A percentile compares a stretch with the other conserved stretches of the same genome.
Evolutionary conservation across 2,113 vertebrate species (phyloP).

Genomic region (Callorhinus ursinus): DNA sequence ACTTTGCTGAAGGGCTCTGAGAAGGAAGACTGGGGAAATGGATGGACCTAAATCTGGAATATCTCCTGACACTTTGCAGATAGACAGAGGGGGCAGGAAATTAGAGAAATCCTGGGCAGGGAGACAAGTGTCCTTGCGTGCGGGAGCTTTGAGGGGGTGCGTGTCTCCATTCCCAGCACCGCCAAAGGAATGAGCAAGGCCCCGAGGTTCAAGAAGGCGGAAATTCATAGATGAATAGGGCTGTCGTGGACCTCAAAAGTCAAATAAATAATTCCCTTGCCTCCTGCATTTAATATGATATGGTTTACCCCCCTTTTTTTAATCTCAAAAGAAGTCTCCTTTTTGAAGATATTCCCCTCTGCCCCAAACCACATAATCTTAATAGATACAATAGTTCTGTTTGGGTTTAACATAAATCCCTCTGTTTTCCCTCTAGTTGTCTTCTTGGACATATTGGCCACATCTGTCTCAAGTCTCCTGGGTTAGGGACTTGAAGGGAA

Average conservation of each 20-base stretch:
- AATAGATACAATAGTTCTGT: not conserved
- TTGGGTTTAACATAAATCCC: not conserved
- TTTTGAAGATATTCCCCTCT: not conserved
- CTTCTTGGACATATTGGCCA: not conserved
- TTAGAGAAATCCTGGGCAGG: not conserved
- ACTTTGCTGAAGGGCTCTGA: not conserved
- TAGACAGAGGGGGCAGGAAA: slow-evolving; percentile 44
- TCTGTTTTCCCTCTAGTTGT: not conserved
- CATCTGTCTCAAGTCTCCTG: not conserved
- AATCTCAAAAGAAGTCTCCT: not conserved
- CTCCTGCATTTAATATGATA: not conserved
- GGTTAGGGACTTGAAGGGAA: not conserved
- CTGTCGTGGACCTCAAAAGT: not conserved
- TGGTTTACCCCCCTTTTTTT: not conserved
- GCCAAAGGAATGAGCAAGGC: not conserved
- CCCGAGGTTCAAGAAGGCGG: not conserved
- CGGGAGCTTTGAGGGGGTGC: not conserved
- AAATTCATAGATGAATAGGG: not conserved
- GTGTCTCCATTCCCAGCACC: rapidly evolving
- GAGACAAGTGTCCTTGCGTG: not conserved
- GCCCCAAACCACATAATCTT: not conserved
- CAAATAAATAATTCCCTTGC: not conserved
- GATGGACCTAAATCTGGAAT: not conserved
- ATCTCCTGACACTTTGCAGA: slow-evolving; percentile 13
- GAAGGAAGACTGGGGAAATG: not conserved